Base-by-base conservation (phyloP, 2,888 invertebrate genomes). In the Schizotus pectinicornis region DNA sequence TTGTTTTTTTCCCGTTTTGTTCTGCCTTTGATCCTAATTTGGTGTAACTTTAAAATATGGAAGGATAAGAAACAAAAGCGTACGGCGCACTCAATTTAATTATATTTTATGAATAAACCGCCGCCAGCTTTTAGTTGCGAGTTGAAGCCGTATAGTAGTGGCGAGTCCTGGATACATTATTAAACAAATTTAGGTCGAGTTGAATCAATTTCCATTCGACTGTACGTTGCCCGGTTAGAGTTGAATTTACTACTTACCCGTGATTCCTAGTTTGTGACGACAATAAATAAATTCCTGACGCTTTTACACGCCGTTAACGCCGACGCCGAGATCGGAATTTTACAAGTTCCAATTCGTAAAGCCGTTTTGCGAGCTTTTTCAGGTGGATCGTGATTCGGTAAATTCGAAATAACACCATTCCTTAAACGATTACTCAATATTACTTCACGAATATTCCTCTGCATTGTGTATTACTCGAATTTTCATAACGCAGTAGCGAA, bases 251-350 rank as follows among this genome's bases (percentile, higher is more conserved):
- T 22, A 5, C 5, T 22, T 22, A 22, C 22, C 5, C 3, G 22
- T 22, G 22, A 22, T 3, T 22, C 22, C 22, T 22, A 5, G 22
- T 22, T 22, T 22, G 22, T 22, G 22, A 22, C 22, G 22, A 22
- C 47, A 47, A 34, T 36, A 35, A 35, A 45, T 8, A 47, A 11
- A 47, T 9, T 36, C 14, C 36, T 46, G 22, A 22, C 30, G 43
- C 52, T 52, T 43, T 52, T 43, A 43, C 52, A 52, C 52, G 52
- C 52, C 52, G 52, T 43, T 36, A 52, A 52, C 22, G 22, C 22
- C 22, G 22, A 22, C 22, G 22, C 5, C 22, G 22, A 22, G 22
- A 22, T 22, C 22, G 45, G 43, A 52, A 52, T 52, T 52, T 52
- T 52, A 52, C 43, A 52, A 52, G 43, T 52, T 37, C 13, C 43